Conservation (phyloP, 2,888 invertebrate species). For the Anthophora plumipes region DNA sequence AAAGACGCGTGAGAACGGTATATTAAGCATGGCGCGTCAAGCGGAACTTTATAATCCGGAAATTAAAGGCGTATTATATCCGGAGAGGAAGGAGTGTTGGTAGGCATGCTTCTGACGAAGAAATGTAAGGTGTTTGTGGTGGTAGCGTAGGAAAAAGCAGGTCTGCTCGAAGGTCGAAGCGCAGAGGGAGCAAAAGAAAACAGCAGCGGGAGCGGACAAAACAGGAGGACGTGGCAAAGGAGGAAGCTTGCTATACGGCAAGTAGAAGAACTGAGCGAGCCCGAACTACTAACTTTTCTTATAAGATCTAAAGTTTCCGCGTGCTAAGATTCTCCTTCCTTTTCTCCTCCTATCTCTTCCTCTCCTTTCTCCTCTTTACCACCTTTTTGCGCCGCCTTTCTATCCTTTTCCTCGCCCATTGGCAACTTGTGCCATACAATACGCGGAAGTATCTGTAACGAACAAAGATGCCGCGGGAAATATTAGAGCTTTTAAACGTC, state of each 20-base stretch:
- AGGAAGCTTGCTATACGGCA: conserved; percentile 59
- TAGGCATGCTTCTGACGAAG: conserved; percentile 19
- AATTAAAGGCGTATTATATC: conserved; percentile 83
- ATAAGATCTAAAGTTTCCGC: conserved; percentile 82
- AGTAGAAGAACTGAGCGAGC: conserved; percentile 74
- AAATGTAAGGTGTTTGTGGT: conserved; percentile 4
- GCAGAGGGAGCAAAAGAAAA: conserved; percentile 49
- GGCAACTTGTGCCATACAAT: conserved; percentile 29
- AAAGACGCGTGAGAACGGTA: conserved; percentile 78
- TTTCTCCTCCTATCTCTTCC: conserved; percentile 1
- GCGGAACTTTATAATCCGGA: conserved; percentile 83
- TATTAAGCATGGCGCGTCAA: conserved; percentile 79
- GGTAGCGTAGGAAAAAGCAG: conserved; percentile 39
- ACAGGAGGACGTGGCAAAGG: conserved; percentile 46
- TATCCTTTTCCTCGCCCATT: conserved; percentile 6
- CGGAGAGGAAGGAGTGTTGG: conserved; percentile 66
- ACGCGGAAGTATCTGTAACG: conserved; percentile 38
- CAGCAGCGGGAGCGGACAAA: conserved; percentile 37
- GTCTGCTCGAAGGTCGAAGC: conserved; percentile 22
- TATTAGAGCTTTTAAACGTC: conserved; percentile 82
- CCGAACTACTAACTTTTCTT: conserved; percentile 82
- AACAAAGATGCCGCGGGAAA: conserved; percentile 74
- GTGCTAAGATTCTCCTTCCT: conserved; percentile 74
- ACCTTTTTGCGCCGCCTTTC: conserved; percentile 1
- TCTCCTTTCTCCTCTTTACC: conserved; percentile 8